Conservation (phyloP, 2,888 invertebrate species). For the Cheilosia grossa region DNA sequence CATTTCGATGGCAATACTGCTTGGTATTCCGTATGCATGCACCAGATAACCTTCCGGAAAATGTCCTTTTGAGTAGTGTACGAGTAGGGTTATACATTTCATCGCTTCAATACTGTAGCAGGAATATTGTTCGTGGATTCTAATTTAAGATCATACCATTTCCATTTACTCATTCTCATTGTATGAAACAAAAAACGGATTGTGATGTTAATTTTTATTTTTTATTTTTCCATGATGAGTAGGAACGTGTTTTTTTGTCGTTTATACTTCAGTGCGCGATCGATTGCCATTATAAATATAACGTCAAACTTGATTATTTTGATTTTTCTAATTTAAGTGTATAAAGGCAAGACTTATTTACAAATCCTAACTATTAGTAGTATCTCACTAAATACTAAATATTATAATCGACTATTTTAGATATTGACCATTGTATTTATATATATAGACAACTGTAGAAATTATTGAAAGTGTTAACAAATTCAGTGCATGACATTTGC, state of each 20-base stretch:
- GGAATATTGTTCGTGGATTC: conserved; percentile 1
- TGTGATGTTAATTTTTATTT: conserved; percentile 52
- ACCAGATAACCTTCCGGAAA: no score
- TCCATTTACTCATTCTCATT: conserved; percentile 43
- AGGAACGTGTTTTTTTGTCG: no score
- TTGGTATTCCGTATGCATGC: no score
- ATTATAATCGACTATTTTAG: conserved; percentile 54
- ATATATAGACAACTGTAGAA: conserved; percentile 49
- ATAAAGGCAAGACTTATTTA: conserved; percentile 67
- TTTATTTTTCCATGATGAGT: conserved; percentile 29
- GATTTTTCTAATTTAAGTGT: not conserved
- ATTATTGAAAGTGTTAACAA: conserved; percentile 56
- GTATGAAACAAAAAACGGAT: conserved; percentile 10
- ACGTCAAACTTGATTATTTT: not conserved
- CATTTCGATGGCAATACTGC: no score
- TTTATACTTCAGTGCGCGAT: conserved; percentile 26
- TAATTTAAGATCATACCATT: conserved; percentile 28
- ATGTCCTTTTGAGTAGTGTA: conserved; percentile 8
- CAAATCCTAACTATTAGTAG: conserved; percentile 52
- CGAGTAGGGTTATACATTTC: not conserved
- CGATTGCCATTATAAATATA: conserved; percentile 61
- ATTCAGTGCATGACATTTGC: conserved; percentile 53
- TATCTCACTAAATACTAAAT: conserved; percentile 50
- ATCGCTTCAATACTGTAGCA: conserved; percentile 1
- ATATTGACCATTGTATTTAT: conserved; percentile 67